Conservation (phyloP, 1,140 invertebrate genomes). For the Drosophila prosaltans region DNA sequence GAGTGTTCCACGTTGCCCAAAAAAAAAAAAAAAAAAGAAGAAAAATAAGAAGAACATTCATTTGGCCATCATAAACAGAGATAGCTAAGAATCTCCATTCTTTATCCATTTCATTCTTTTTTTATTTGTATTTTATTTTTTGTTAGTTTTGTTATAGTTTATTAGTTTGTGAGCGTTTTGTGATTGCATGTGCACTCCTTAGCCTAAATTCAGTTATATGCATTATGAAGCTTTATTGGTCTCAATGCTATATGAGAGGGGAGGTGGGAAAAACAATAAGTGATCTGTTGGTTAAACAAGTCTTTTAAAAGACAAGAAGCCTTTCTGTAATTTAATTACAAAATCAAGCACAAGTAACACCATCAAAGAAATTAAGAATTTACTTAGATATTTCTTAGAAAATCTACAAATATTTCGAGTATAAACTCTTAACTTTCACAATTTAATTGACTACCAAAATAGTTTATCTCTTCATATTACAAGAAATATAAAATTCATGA, state of each 20-base stretch:
- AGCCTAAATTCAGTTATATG: conserved; percentile 12
- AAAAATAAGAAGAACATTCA: background rate
- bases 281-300: no score
- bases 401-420: no score
- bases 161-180: conserved; percentile 20
- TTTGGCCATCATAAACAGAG: conserved; percentile 1
- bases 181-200: conserved; percentile 21
- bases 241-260: background rate
- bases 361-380: no score
- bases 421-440: no score
- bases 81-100: background rate
- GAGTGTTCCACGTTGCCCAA: conserved; percentile 58
- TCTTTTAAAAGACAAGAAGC: no score
- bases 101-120: background rate
- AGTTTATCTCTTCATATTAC: no score
- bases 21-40: conserved; percentile 26
- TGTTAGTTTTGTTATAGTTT: background rate
- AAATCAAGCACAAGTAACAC: no score
- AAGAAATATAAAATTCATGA: no score
- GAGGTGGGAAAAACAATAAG: no score
- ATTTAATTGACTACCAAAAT: no score
- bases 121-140: background rate
- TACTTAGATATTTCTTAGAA: no score
- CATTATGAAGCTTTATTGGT: conserved; percentile 14
- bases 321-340: no score